Evolutionary conservation across 2,113 vertebrate genomes (phyloP).

Genomic region (Scartelaos histophorus): DNA sequence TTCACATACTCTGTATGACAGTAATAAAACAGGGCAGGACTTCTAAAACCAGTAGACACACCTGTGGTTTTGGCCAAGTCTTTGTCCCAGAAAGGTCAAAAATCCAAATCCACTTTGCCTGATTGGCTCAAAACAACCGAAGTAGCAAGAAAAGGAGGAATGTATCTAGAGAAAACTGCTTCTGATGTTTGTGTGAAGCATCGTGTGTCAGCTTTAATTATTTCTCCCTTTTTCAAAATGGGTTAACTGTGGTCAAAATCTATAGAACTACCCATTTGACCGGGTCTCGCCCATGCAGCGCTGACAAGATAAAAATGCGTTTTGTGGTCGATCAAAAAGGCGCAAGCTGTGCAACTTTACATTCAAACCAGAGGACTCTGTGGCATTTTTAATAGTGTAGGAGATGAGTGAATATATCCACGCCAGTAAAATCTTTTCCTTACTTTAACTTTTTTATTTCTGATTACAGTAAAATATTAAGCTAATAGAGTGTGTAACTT

Average conservation of each 20-base stretch:
- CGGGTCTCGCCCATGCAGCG: neutral
- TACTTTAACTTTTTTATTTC: slow-evolving; percentile 76
- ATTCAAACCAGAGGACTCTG: slow-evolving; percentile 99
- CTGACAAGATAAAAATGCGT: slow-evolving; percentile 36
- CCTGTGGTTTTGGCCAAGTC: slow-evolving; percentile 38
- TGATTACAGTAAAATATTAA: slow-evolving; percentile 78
- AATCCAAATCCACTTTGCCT: slow-evolving; percentile 61
- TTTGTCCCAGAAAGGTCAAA: slow-evolving; percentile 41
- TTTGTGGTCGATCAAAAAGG: slow-evolving; percentile 73
- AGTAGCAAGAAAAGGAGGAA: slow-evolving; percentile 58
- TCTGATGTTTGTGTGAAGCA: slow-evolving; percentile 36
- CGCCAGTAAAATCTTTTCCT: slow-evolving; percentile 90
- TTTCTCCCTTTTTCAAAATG: slow-evolving; percentile 36
- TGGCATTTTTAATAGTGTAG: slow-evolving; percentile 98
- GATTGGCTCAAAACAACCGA: slow-evolving; percentile 66
- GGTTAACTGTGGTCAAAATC: slow-evolving; percentile 47
- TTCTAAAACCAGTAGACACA: slow-evolving; percentile 29
- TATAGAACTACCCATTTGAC: slow-evolving; percentile 46
- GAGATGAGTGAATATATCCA: slow-evolving; percentile 92
- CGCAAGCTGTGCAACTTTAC: slow-evolving; percentile 98
- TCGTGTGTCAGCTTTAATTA: slow-evolving; percentile 44
- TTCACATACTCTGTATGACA: slow-evolving; percentile 51
- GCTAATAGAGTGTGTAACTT: slow-evolving; percentile 82
- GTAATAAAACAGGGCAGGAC: slow-evolving; percentile 52
- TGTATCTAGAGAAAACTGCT: slow-evolving; percentile 31